phyloP scores from a whole-genome alignment of 1,140 invertebrate genomes.

The Lanistes nyassanus region DNA sequence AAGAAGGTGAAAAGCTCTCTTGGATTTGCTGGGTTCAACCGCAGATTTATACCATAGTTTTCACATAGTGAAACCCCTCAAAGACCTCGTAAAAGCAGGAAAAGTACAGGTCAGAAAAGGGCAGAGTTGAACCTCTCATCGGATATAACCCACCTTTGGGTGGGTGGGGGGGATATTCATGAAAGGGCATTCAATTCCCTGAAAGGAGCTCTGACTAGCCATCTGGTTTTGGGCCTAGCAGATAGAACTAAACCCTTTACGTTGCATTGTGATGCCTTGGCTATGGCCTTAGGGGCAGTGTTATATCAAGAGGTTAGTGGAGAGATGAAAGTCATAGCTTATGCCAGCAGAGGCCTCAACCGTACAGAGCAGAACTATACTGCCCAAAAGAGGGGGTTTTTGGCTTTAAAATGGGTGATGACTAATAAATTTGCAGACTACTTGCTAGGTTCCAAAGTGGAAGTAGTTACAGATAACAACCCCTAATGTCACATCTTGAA shows the following conservation, averaged over 20 bases:
- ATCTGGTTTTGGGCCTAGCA: conserved; percentile 40
- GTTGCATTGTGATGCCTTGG: no score
- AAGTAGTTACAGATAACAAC: conserved; percentile 31
- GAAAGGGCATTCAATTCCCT: no score
- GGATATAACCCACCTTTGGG: no score
- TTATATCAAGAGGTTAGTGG: conserved; percentile 40
- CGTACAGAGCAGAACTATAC: conserved; percentile 27
- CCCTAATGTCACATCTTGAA: conserved; percentile 20
- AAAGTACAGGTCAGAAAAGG: not conserved
- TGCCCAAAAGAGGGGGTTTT: conserved; percentile 33
- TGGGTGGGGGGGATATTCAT: no score
- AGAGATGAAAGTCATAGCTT: conserved; percentile 38
- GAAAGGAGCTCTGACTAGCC: conserved; percentile 9
- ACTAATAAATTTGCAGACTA: conserved; percentile 32
- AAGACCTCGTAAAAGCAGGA: not conserved
- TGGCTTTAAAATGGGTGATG: conserved; percentile 7
- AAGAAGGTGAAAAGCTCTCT: not conserved
- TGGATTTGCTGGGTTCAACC: not conserved
- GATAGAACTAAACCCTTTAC: no score
- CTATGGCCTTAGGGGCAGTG: no score
- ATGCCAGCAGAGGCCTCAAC: conserved; percentile 29
- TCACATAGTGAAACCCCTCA: not conserved
- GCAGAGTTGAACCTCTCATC: not conserved
- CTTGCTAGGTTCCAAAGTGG: conserved; percentile 23
- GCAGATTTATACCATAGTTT: not conserved